These are phyloP conservation scores for Anoura caudifer DNA, from an alignment of 2,113 vertebrate genomes.

Conservation along the genomic window DNA sequence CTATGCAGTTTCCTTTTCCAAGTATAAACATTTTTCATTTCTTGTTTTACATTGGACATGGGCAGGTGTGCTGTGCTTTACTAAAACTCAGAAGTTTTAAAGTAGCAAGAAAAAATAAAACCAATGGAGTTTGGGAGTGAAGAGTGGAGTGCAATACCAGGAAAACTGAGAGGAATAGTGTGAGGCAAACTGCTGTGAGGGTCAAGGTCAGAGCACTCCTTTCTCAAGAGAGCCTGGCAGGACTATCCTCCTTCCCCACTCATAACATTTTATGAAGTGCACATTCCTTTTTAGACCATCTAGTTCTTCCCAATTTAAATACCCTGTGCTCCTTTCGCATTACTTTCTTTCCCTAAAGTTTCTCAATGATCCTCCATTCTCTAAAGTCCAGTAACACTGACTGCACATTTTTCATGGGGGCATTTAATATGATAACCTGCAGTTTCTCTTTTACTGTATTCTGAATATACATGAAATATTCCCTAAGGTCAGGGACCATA, in stretches of 20 bases:
- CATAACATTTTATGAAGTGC: background rate
- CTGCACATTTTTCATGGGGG: background rate
- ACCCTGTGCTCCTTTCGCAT: background rate
- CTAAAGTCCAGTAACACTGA: background rate
- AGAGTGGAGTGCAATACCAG: background rate
- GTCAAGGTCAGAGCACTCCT: background rate
- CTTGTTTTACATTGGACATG: slow-evolving; percentile 59
- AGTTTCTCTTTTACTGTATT: background rate
- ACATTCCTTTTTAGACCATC: background rate
- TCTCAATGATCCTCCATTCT: background rate
- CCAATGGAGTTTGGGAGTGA: background rate
- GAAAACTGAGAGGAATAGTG: background rate
- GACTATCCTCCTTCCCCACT: background rate
- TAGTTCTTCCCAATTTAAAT: background rate
- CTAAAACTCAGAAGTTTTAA: slow-evolving; percentile 63
- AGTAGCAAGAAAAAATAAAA: slow-evolving; percentile 32
- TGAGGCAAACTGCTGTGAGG: background rate
- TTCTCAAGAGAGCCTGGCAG: background rate
- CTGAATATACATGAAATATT: background rate
- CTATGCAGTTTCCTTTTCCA: slow-evolving; percentile 25
- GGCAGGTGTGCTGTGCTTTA: slow-evolving; percentile 55
- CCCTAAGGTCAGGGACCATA: background rate
- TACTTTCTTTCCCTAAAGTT: background rate
- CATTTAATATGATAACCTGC: background rate
- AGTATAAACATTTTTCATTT: slow-evolving; percentile 62